phyloP scores from a whole-genome alignment of 2,113 vertebrate genomes.

The Meriones unguiculatus region DNA sequence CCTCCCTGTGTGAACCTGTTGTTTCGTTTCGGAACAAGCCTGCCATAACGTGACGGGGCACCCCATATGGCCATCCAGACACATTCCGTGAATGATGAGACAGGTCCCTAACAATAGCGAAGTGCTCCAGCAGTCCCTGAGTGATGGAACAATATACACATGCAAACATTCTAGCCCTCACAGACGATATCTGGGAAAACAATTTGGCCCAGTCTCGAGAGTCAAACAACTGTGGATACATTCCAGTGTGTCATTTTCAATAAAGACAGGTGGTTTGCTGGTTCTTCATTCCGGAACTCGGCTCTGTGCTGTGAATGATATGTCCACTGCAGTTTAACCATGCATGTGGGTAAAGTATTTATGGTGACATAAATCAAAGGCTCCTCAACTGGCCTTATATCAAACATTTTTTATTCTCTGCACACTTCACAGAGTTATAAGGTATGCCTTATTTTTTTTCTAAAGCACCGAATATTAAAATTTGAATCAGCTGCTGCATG shows the following conservation, averaged over 20 bases:
- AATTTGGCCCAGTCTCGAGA: constrained; percentile 69
- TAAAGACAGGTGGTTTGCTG: constrained; percentile 76
- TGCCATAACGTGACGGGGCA: constrained; percentile 60
- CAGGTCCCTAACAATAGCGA: constrained; percentile 64
- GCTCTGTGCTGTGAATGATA: constrained; percentile 28
- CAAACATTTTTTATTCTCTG: constrained; percentile 77
- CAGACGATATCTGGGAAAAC: constrained; percentile 79
- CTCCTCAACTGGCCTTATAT: constrained; percentile 60
- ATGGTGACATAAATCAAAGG: constrained; percentile 69
- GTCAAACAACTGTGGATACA: constrained; percentile 70
- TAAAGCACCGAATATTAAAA: constrained; percentile 73
- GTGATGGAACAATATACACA: constrained; percentile 69
- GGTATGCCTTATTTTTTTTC: constrained; percentile 55
- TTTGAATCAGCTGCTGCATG: constrained; percentile 79
- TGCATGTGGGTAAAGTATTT: constrained; percentile 55
- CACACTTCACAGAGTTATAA: constrained; percentile 74
- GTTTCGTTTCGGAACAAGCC: constrained; percentile 61
- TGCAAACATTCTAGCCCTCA: constrained; percentile 69
- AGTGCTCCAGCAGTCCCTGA: constrained; percentile 69
- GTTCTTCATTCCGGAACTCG: constrained; percentile 61
- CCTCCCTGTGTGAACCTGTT: constrained; percentile 1
- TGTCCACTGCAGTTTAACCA: constrained; percentile 34
- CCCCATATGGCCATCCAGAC: constrained; percentile 60
- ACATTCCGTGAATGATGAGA: constrained; percentile 72
- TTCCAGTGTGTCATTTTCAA: constrained; percentile 76